Percentiles rank a stretch among this genome's conserved stretches.
phyloP scores from a whole-genome alignment of 2,888 invertebrate species.

The Spilosoma lubricipeda region DNA sequence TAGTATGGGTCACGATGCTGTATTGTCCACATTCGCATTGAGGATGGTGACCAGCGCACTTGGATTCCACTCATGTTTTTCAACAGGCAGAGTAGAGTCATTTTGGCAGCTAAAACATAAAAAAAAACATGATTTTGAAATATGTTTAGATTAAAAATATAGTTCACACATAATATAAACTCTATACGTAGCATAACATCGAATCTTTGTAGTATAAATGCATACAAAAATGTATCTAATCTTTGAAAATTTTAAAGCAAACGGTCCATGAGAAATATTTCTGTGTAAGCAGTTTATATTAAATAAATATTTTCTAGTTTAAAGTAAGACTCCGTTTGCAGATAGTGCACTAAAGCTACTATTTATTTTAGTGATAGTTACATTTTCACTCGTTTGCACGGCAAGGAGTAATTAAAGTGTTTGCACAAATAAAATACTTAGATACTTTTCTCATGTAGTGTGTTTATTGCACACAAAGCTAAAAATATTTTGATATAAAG shows the following conservation, averaged over 20 bases:
- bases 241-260: background rate
- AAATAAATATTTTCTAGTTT: background rate
- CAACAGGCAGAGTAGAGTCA: no score
- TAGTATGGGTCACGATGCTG: no score
- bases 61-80: no score
- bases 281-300: background rate
- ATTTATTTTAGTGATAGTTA: background rate
- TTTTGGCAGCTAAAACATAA: no score
- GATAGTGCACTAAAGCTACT: background rate
- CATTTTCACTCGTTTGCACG: background rate
- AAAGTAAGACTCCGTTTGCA: background rate
- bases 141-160: background rate
- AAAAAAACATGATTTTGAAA: background rate
- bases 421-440: background rate
- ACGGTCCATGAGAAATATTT: background rate
- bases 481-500: background rate
- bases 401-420: background rate
- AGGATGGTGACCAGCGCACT: no score
- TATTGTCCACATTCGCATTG: no score
- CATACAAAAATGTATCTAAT: background rate
- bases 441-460: background rate
- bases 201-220: background rate
- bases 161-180: background rate
- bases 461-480: background rate
- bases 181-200: background rate